Evolutionary conservation across 2,888 invertebrate species (phyloP), one percentile per base, ranked within the genome.

Genomic region (Erynnis tages): DNA sequence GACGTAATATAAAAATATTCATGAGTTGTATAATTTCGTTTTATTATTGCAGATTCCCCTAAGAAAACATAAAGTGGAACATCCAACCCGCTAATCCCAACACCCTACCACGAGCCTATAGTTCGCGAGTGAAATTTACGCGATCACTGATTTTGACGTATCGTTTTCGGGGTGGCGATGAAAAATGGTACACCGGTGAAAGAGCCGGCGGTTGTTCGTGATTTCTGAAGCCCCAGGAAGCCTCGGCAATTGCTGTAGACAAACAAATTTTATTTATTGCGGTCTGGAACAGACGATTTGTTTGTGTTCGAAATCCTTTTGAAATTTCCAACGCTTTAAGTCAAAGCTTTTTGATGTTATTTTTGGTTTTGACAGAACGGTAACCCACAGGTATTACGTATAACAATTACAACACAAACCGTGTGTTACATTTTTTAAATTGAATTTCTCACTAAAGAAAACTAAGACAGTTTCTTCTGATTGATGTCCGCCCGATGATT

Each of bases 81-180:
- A 35, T 43, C 6, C n/a, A 43, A 37, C 10, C 16, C 38, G 21
- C 23, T 23, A 43, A 50, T 54, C 59, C 53, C n/a, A 56, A 19
- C 47, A 37, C 35, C 34, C 23, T 48, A 48, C 16, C 19, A 48
- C 21, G 25, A 30, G 23, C 19, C 54, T 59, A 67, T 63, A 67
- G 73, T 69, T 71, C 66, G 69, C 69, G 67, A 67, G 70, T 66
- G 54, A 74, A 82, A 81, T 81, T 81, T 79, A 77, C 76, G 74
- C 71, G 73, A 78, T 79, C 81, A 81, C 81, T 83, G 83, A 82
- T 83, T 83, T 81, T 83, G 84, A 84, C 81, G 79, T 80, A 81
- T 81, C 77, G 79, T 69, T 79, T 76, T 76, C 69, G 71, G 69
- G 74, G 68, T 69, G 61, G 64, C 68, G 59, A 58, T 79, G 80